Evolutionary conservation across 2,113 vertebrate species (phyloP), one percentile per base, ranked within the genome.

Genomic region (Lophius piscatorius): DNA sequence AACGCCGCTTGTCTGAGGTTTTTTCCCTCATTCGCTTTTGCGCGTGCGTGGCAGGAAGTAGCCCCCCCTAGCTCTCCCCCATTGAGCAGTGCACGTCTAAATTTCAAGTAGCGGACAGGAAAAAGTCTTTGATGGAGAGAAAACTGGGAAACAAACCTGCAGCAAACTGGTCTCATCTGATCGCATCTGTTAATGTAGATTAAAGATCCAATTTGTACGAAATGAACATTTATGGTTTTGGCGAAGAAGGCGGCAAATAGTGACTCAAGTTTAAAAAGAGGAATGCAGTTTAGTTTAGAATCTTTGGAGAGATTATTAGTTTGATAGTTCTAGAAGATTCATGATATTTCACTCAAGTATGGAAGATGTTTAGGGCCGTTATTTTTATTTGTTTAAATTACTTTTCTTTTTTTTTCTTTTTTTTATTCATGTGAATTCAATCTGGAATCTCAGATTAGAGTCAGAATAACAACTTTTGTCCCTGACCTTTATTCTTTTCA

Each of bases 1-100:
- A 79, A 51, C 38, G 57, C 50, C 78, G 70, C 58, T 82, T 80
- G 63, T 81, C 56, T 50, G 41, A 9, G 29, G 35, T 16, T 42
- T 70, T 35, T 57, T 9, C 28, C 31, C 39, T 46, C 68, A 39
- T 66, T 8, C 22, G 36, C 42, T 58, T 57, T 62, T 41, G 40
- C 33, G 5, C 2, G 14, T 67, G 39, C 59, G 34, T 26, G 26
- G 9, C 33, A 49, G 33, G 12, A 14, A 56, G 55, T 68, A 9
- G 26, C 50, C 45, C 72, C n/a, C n/a, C n/a, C n/a, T n/a, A n/a
- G n/a, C n/a, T n/a, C n/a, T n/a, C n/a, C n/a, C n/a, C 58, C 63
- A 61, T 78, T 69, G 72, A 57, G 23, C 10, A 45, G 38, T 44
- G 34, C 22, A 20, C 12, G 24, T 16, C 17, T 20, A 59, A 59